Base-by-base conservation (phyloP, 2,797 vertebrate genomes). In the Bradypodion pumilum region DNA sequence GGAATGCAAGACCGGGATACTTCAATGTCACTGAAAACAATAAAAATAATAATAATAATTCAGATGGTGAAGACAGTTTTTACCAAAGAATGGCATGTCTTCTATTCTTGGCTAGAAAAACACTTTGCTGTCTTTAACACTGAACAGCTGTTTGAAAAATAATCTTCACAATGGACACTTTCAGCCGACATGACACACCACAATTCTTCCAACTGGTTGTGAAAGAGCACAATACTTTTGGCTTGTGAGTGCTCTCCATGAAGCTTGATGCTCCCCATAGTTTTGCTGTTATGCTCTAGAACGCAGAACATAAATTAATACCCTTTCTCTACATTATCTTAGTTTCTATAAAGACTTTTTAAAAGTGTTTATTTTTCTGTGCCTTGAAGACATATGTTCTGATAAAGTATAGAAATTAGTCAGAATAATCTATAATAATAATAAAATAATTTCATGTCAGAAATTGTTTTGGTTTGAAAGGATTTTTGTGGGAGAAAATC, bases 1-100 rank as follows among this genome's bases (percentile, higher is more conserved):
- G 97, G 97, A 4, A 96, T 79, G 70, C 95, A 97, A 80, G 98
- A 97, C 75, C 97, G 97, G 0, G 99, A 99, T 92, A 99, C 97
- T 89, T 95, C 96, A 40, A 99, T 99, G 91, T 99, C 99, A 87
- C 99, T 99, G 94, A 68, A 90, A 90, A 86, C 60, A 56, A 56
- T 15, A 56, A 56, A 56, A 4, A 37, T 37, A 37, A 2, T 37
- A 49, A 49, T 49, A 90, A 91, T 82, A 7, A 83, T 3, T 15
- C 27, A 2, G 19, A 32, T 1, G n/a, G 72, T 15, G 9, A 7
- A 81, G 80, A 0, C 21, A 66, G 63, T 80, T 52, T n/a, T 77
- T 75, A 59, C 0, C n/a, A 59, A 65, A 19, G 9, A 56, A 87
- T 35, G 82, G 42, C 75, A 78, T 25, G 78, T 42, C 62, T 40